These are phyloP conservation scores for Perca fluviatilis DNA, from an alignment of 2,113 vertebrate species.

Conservation along the genomic window DNA sequence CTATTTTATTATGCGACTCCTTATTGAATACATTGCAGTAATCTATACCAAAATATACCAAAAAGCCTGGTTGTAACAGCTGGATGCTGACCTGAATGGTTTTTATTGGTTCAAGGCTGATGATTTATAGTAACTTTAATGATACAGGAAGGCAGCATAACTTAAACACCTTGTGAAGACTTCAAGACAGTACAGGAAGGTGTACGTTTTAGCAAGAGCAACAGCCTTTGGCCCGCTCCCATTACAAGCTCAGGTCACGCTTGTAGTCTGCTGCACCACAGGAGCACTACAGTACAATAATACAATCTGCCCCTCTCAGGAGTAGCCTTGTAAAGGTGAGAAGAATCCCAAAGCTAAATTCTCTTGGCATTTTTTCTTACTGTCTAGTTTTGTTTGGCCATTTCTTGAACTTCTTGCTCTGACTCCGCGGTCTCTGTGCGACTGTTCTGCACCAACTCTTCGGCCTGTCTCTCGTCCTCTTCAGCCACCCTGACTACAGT, in stretches of 20 bases:
- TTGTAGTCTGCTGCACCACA: slow-evolving; percentile 1
- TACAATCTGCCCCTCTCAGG: slow-evolving; percentile 16
- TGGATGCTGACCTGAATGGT: slow-evolving; percentile 6
- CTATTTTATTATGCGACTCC: background rate
- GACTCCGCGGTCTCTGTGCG: slow-evolving; percentile 14
- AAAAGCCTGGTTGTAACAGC: background rate
- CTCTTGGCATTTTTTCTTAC: background rate
- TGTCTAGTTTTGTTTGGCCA: slow-evolving; percentile 37
- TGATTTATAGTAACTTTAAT: background rate
- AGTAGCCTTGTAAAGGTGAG: background rate
- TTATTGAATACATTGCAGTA: background rate
- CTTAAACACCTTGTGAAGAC: slow-evolving; percentile 19
- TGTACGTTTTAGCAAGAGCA: slow-evolving; percentile 7
- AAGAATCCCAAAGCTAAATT: slow-evolving; percentile 7
- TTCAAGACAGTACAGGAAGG: background rate
- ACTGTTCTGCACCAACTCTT: slow-evolving; percentile 33
- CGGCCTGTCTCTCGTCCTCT: slow-evolving; percentile 55
- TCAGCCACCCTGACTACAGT: slow-evolving; percentile 88
- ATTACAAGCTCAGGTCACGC: background rate
- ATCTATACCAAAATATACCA: background rate
- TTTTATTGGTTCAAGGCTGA: slow-evolving; percentile 2
- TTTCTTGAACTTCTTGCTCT: slow-evolving; percentile 29
- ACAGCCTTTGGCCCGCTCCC: slow-evolving; percentile 12
- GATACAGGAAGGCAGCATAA: slow-evolving; percentile 1
- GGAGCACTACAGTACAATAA: slow-evolving; percentile 12